Evolutionary conservation across 2,888 invertebrate genomes (phyloP).

Genomic region (Spilosoma lubricipeda): DNA sequence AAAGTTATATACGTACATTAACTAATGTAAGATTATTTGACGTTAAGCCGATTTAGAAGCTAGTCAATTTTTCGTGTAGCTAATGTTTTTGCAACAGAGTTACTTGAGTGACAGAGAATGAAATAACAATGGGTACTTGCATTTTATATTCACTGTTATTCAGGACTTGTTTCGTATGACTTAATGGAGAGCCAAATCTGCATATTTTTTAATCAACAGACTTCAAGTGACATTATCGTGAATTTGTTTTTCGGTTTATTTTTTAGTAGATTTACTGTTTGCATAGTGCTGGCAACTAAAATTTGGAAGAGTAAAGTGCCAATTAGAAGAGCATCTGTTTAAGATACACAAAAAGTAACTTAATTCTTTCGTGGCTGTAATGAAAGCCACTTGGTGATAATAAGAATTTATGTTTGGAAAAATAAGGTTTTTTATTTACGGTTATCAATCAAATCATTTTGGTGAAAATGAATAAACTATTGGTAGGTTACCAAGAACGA

Average conservation of each 20-base stretch:
- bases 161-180: neutral
- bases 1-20: neutral
- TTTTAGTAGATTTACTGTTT: too few relatives aligned
- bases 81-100: too few relatives aligned
- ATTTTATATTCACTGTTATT: neutral
- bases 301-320: neutral
- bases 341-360: neutral
- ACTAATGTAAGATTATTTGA: neutral
- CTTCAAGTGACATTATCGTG: too few relatives aligned
- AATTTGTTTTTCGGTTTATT: too few relatives aligned
- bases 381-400: too few relatives aligned
- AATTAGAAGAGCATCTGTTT: neutral
- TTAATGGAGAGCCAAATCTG: neutral
- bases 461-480: too few relatives aligned
- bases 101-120: neutral
- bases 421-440: neutral
- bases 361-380: too few relatives aligned
- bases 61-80: too few relatives aligned
- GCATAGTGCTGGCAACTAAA: neutral
- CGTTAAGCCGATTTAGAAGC: too few relatives aligned
- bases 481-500: neutral
- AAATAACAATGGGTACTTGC: neutral
- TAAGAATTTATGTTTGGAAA: too few relatives aligned
- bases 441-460: neutral
- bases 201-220: neutral